Conservation (phyloP, 2,113 vertebrate genomes). For the Cheilinus undulatus region DNA sequence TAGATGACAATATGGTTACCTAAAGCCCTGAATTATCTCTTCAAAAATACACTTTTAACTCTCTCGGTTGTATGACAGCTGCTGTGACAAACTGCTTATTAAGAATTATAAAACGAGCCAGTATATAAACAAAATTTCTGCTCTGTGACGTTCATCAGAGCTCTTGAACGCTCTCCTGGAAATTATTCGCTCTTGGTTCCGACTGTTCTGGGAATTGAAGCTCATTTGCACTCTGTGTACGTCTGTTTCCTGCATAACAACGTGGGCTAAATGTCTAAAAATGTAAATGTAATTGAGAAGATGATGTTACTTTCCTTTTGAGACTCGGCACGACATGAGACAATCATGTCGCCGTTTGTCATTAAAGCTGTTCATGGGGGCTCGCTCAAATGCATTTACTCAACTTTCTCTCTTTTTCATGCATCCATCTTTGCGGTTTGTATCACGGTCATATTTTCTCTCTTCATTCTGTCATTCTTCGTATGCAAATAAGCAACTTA, state of each 20-base stretch:
- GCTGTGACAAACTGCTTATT: neutral
- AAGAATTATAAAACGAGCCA: neutral
- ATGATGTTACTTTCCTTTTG: conserved; percentile 50
- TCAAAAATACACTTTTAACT: neutral
- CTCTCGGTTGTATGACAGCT: neutral
- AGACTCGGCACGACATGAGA: conserved; percentile 28
- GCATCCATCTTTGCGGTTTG: conserved; percentile 18
- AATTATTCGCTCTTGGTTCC: conserved; percentile 15
- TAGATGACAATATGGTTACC: neutral
- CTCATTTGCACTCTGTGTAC: conserved; percentile 48
- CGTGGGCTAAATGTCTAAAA: conserved; percentile 49
- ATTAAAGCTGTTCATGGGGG: conserved; percentile 29
- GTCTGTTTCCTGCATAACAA: conserved; percentile 47
- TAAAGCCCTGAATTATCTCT: neutral
- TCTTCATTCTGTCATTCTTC: conserved; percentile 21
- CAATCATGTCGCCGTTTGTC: conserved; percentile 20
- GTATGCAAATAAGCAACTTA: conserved; percentile 50
- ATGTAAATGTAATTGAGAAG: conserved; percentile 55
- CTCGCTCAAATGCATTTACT: conserved; percentile 11
- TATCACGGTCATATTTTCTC: conserved; percentile 26
- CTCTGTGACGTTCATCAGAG: neutral
- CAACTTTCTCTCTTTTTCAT: conserved; percentile 42
- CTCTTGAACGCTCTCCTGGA: conserved; percentile 20
- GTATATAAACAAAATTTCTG: neutral
- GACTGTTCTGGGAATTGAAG: conserved; percentile 45